Base-by-base conservation (phyloP, 2,888 invertebrate genomes). In the Parasteatoda lunata region DNA sequence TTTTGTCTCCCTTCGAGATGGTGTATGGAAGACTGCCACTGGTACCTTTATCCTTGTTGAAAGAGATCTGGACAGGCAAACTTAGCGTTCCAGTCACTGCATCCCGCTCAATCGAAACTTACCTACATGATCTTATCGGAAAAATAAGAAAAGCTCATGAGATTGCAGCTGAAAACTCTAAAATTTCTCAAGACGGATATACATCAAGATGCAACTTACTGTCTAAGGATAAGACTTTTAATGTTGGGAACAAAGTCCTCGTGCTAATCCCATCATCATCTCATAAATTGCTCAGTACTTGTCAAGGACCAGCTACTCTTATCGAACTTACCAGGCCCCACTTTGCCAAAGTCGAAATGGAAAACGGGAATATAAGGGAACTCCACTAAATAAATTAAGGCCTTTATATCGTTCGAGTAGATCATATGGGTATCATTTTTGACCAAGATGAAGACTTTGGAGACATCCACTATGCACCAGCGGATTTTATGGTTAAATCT, bases 401-500 rank as follows among this genome's bases (percentile, higher is more conserved):
- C 13, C 52, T 13, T n/a, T 81, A 65, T 52, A 68, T 68, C 4
- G 30, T 52, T 11, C 0, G 65, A 59, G n/a, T 80, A 30, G 45
- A 64, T 6, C 68, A 66, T 9, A 66, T 73, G 7, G 68, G 81
- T 5, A 0, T 66, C 3, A 66, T 81, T 30, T 73, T 47, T 52
- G 81, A 73, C 0, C 66, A 66, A 66, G 81, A 64, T 15, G n/a
- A 47, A 5, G 75, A 82, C 7, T 82, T 82, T 54, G 82, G 82
- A 11, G 82, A 69, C 5, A 7, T 82, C 1, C 15, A 15, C 47
- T 59, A 68, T 54, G 68, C 54, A 15, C 69, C 59, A 11, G n/a
- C 30, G 3, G 30, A 52, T 2, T 0, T 65, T 15, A 11, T 5
- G 15, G n/a, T 65, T 5, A 65, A 65, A 13, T 11, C 15, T 5